These are phyloP conservation scores for Masticophis lateralis DNA, from an alignment of 2,797 vertebrate species.

Conservation along the genomic window DNA sequence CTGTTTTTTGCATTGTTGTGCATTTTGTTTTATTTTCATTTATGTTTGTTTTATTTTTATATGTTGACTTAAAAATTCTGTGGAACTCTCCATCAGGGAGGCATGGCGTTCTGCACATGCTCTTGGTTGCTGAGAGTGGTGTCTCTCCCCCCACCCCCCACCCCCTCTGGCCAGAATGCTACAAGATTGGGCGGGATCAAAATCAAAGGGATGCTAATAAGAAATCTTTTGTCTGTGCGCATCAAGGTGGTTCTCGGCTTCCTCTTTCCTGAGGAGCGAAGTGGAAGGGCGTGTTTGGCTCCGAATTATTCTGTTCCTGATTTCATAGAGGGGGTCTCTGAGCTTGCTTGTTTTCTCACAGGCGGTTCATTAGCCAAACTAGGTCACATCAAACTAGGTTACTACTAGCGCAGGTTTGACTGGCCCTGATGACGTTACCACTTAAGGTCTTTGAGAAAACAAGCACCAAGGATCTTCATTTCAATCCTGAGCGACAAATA, in stretches of 20 bases:
- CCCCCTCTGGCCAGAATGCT: not conserved
- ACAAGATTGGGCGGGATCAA: not conserved
- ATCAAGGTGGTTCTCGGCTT: not conserved
- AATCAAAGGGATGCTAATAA: not conserved
- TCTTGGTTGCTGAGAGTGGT: not conserved
- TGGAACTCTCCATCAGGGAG: not conserved
- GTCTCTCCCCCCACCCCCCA: accelerated
- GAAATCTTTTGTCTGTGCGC: not conserved
- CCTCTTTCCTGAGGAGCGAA: not conserved
- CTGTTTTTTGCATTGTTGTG: not conserved
- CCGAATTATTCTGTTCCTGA: not conserved
- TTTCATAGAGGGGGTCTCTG: not conserved
- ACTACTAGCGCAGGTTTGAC: not conserved
- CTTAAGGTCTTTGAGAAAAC: not conserved
- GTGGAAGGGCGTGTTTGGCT: not conserved
- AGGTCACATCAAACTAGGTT: not conserved
- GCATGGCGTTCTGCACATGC: not conserved
- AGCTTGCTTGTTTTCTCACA: not conserved
- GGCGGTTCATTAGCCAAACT: not conserved
- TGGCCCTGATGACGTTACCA: no score
- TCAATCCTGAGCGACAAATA: not conserved
- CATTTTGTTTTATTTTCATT: not conserved
- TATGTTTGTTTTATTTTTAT: no score
- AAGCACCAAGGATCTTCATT: not conserved
- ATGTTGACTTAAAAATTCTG: not conserved